phyloP scores from a whole-genome alignment of 2,888 invertebrate species.

The Eilema sororculum region DNA sequence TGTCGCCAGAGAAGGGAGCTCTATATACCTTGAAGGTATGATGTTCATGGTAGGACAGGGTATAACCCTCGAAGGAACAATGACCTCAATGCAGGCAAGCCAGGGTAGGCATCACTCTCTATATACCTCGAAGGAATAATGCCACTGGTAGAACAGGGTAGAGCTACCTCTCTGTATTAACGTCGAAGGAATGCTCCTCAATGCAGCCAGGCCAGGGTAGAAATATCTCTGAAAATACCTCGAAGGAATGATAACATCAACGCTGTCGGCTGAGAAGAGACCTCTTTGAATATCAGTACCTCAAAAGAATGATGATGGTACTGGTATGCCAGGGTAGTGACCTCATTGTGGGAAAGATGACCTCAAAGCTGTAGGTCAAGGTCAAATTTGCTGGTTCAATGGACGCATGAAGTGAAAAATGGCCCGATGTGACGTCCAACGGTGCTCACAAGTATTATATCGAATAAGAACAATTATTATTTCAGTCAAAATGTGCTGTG shows the following conservation, averaged over 20 bases:
- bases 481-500: slow-evolving; percentile 79
- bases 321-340: too few species aligned
- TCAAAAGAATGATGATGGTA: too few species aligned
- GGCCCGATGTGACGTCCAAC: slow-evolving; percentile 33
- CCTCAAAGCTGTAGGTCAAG: slow-evolving; percentile 16
- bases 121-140: background rate
- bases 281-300: background rate
- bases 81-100: too few species aligned
- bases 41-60: too few species aligned
- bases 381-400: slow-evolving; percentile 11
- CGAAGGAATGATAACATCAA: background rate
- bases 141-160: background rate
- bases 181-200: background rate
- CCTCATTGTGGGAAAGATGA: background rate
- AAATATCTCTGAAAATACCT: background rate
- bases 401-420: slow-evolving; percentile 18
- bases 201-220: background rate
- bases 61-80: background rate
- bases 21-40: background rate
- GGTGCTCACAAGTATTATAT: slow-evolving; percentile 63
- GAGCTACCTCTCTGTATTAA: background rate
- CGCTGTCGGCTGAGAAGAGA: background rate
- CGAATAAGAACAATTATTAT: slow-evolving; percentile 51
- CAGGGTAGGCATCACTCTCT: background rate
- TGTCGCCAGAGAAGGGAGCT: background rate